Conservation (phyloP, 1,140 invertebrate genomes). For the Trichoplusia ni region DNA sequence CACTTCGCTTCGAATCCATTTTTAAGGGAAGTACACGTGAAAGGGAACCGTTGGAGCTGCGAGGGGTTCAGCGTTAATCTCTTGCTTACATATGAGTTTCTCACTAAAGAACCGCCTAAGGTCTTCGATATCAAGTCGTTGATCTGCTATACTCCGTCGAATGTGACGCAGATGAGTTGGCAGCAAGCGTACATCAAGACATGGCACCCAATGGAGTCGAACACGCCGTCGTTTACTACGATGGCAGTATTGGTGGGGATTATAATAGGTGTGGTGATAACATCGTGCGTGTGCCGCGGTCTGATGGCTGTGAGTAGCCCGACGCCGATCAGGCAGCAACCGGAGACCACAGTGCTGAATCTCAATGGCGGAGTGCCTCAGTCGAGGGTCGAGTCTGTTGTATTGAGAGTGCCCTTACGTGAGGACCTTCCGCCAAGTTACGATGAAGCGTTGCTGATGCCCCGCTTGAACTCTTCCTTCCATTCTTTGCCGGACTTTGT, state of each 20-base stretch:
- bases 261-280: slow-evolving; percentile 78
- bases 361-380: slow-evolving; percentile 80
- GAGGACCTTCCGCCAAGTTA: slow-evolving; percentile 87
- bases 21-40: slow-evolving; percentile 82
- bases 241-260: slow-evolving; percentile 82
- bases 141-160: slow-evolving; percentile 83
- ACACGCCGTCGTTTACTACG: slow-evolving; percentile 80
- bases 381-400: slow-evolving; percentile 64
- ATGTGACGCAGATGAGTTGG: slow-evolving; percentile 85
- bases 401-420: slow-evolving; percentile 79
- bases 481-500: slow-evolving; percentile 82
- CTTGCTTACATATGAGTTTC: slow-evolving; percentile 82
- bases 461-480: slow-evolving; percentile 83
- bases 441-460: slow-evolving; percentile 87
- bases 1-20: slow-evolving; percentile 83
- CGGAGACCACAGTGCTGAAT: slow-evolving; percentile 78
- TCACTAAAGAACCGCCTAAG: slow-evolving; percentile 81
- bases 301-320: slow-evolving; percentile 80
- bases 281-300: slow-evolving; percentile 80
- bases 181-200: slow-evolving; percentile 83
- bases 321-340: slow-evolving; percentile 69
- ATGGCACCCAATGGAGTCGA: slow-evolving; percentile 79
- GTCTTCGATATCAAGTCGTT: slow-evolving; percentile 65
- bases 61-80: slow-evolving; percentile 83
- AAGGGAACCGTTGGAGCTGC: slow-evolving; percentile 88